Evolutionary conservation across 1,140 invertebrate genomes (phyloP), one percentile per base, ranked within the genome.

Genomic region (Sarcophaga bullata): DNA sequence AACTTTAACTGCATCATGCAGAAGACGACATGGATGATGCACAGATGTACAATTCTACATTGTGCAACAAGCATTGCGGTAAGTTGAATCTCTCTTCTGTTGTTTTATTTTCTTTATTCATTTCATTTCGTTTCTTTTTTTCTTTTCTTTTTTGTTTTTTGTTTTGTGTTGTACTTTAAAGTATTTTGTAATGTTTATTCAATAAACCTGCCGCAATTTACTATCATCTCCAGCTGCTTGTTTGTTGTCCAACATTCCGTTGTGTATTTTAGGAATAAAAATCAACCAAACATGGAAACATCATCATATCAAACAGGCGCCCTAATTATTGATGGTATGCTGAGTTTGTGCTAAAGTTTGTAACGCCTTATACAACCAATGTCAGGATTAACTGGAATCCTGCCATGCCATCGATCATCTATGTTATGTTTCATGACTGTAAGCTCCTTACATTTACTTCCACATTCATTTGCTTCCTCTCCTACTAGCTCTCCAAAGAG

Each of bases 121-220:
- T 72, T 72, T 72, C 25, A 37, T 72, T 72, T 25, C 17, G 2
- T 72, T 72, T 8, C 3, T 48, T 49, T 75, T 0, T 2, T 25
- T 58, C 15, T 13, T 25, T 73, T 4, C 10, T 19, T 78, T 49
- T 48, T 37, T 37, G 7, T 3, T 10, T 17, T 78, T 68, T 7
- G 11, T 50, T 19, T 72, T 49, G 46, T 83, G 87, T n/a, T 73
- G 58, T 62, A 72, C 62, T 72, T 50, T 2, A 73, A 81, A 81
- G 80, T 81, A 81, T 81, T 81, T 81, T 81, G 80, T 81, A 81
- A 88, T 88, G 87, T 88, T 88, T 88, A 88, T 88, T 88, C 87
- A 88, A 88, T 88, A 88, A 88, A 88, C 87, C 84, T 85, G 87
- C 86, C 86, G 83, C 85, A 81, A 48, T 78, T 78, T 78, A 17